phyloP scores from a whole-genome alignment of 2,888 invertebrate species.

The Cosmorhoe ocellata region DNA sequence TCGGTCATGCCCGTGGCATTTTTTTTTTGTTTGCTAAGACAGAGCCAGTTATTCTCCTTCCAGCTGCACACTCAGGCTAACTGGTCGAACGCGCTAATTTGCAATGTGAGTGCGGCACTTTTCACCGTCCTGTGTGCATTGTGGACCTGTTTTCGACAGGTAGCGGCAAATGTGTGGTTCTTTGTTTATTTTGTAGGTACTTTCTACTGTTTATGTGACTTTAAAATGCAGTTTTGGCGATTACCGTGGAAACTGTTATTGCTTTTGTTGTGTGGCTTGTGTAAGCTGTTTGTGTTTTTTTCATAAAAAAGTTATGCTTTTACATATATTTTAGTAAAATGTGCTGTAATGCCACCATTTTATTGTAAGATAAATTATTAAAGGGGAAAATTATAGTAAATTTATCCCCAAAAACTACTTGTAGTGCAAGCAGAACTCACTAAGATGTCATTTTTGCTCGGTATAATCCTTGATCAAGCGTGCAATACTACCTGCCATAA shows the following conservation, averaged over 20 bases:
- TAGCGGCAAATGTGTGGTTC: slow-evolving; percentile 47
- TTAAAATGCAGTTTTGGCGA: slow-evolving; percentile 33
- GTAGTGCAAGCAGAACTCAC: no score
- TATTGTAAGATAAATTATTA: no score
- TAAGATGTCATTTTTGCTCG: no score
- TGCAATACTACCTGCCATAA: no score
- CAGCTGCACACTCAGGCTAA: slow-evolving; percentile 46
- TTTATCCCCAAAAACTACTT: no score
- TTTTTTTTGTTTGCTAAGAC: neutral
- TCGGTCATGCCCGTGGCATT: no score
- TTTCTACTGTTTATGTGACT: slow-evolving; percentile 24
- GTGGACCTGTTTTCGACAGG: slow-evolving; percentile 55
- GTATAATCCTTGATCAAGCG: no score
- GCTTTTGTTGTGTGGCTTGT: neutral
- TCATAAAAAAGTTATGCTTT: neutral
- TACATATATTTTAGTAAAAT: no score
- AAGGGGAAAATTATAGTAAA: no score
- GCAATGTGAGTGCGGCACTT: slow-evolving; percentile 62
- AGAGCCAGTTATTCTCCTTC: slow-evolving; percentile 1
- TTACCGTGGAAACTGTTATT: slow-evolving; percentile 13
- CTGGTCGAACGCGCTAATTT: slow-evolving; percentile 68
- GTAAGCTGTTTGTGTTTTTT: neutral
- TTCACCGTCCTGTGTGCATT: slow-evolving; percentile 47
- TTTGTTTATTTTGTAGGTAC: slow-evolving; percentile 44
- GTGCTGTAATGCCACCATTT: no score